phyloP scores from a whole-genome alignment of 2,888 invertebrate genomes.

The Himalopsyche japonica region DNA sequence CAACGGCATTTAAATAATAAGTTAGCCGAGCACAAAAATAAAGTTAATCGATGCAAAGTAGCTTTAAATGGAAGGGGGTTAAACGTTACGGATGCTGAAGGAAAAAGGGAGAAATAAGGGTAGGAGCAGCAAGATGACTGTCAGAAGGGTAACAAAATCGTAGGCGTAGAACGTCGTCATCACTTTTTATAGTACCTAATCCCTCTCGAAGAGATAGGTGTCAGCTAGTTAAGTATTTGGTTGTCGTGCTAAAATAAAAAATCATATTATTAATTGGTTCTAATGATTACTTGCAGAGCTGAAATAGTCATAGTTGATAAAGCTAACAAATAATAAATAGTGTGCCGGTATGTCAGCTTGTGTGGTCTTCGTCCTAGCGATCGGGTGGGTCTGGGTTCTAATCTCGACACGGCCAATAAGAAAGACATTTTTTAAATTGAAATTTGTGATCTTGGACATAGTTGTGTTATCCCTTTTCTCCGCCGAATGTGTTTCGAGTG shows the following conservation, averaged over 20 bases:
- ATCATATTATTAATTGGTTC: no score
- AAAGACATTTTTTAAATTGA: no score
- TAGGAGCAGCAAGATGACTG: background rate
- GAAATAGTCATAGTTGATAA: no score
- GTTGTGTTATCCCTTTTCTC: no score
- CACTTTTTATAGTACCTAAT: background rate
- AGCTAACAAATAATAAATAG: no score
- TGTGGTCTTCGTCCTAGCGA: no score
- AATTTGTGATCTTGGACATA: no score
- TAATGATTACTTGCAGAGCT: no score
- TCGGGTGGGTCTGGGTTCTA: no score
- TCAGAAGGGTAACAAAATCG: background rate
- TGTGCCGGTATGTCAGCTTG: no score
- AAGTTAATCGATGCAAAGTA: slow-evolving; percentile 1
- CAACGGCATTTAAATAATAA: background rate
- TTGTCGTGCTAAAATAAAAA: background rate
- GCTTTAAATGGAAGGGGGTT: background rate
- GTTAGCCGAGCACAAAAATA: background rate
- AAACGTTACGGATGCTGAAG: background rate
- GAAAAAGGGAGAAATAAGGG: background rate
- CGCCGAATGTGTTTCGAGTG: no score
- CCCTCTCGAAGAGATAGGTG: background rate
- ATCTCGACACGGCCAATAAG: no score
- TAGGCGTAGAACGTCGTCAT: background rate
- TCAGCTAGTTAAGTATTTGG: background rate